Conservation (phyloP, 2,797 vertebrate genomes). For the Heteromormyrus szaboi region DNA sequence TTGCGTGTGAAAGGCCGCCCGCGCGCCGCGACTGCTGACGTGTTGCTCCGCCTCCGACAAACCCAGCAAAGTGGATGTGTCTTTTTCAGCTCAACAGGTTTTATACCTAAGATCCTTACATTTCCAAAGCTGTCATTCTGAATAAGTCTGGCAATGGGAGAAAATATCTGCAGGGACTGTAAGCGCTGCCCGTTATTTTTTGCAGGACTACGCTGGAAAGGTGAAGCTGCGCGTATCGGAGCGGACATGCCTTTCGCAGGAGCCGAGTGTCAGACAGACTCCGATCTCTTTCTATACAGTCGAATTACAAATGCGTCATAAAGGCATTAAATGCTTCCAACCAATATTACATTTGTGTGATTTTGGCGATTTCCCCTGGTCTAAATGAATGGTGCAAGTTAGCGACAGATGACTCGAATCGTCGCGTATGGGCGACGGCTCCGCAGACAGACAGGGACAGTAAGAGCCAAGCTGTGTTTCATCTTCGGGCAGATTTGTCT, state of each 20-base stretch:
- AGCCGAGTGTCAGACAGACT: neutral
- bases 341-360: neutral
- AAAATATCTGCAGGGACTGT: neutral
- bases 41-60: constrained; percentile 56
- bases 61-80: neutral
- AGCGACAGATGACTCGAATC: neutral
- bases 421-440: neutral
- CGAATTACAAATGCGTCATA: neutral
- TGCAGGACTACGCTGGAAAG: neutral
- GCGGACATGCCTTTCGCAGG: neutral
- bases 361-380: neutral
- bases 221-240: neutral
- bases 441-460: neutral
- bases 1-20: neutral
- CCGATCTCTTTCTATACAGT: neutral
- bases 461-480: no score
- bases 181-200: neutral
- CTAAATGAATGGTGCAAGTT: neutral
- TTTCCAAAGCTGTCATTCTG: neutral
- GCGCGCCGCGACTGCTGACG: constrained; percentile 59
- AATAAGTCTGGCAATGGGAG: neutral
- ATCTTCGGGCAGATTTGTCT: constrained; percentile 36
- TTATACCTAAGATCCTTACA: neutral
- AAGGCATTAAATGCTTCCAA: neutral
- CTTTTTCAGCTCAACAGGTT: neutral